These are phyloP conservation scores for Dromas ardeola DNA, from an alignment of 2,113 vertebrate genomes.

Conservation along the genomic window DNA sequence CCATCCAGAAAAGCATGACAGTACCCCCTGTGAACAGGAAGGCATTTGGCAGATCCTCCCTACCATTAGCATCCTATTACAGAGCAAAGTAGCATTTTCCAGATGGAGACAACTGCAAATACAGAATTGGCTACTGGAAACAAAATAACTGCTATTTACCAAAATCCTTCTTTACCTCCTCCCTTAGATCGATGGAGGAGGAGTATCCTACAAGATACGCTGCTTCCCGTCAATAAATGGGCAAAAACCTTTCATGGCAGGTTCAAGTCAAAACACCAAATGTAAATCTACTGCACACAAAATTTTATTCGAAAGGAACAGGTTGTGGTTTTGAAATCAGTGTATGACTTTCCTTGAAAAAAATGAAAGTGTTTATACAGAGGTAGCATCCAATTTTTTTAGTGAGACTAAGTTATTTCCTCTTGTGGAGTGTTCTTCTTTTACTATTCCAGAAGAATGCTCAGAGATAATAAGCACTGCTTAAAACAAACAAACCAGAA, in stretches of 20 bases:
- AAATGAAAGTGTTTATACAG: background rate
- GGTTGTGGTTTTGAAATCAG: background rate
- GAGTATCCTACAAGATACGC: background rate
- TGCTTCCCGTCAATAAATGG: background rate
- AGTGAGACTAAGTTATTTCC: background rate
- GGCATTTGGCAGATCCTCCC: background rate
- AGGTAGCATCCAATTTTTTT: background rate
- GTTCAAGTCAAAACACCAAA: background rate
- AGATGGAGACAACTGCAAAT: background rate
- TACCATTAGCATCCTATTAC: background rate
- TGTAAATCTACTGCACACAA: background rate
- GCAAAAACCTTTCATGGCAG: background rate
- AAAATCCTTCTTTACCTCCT: background rate
- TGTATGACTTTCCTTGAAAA: background rate
- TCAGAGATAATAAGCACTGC: background rate
- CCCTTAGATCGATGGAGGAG: background rate
- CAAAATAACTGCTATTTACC: background rate
- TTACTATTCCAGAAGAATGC: background rate
- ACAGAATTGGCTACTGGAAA: background rate
- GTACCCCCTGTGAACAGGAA: background rate
- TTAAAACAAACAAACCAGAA: slow-evolving; percentile 4
- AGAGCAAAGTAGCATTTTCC: background rate
- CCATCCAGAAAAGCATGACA: background rate
- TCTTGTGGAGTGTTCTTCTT: background rate
- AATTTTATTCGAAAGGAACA: background rate